These are phyloP conservation scores for Disparrhopalites patrizii DNA, from an alignment of 2,888 invertebrate species.

Conservation along the genomic window DNA sequence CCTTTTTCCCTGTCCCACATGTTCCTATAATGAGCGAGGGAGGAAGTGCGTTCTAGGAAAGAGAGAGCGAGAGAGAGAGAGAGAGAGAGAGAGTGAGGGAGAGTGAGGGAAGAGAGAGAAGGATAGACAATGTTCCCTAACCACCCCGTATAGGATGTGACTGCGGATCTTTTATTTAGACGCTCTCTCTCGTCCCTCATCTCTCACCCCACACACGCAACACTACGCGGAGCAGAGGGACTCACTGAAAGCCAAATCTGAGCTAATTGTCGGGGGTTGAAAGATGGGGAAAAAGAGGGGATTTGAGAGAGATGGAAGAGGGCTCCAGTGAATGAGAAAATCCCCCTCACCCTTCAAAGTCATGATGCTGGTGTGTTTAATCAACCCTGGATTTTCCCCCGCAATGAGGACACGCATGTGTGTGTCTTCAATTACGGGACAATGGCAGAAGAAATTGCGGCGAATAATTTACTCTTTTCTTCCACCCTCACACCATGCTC, in stretches of 20 bases:
- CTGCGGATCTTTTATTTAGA: no score
- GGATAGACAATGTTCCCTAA: no score
- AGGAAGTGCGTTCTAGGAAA: not conserved
- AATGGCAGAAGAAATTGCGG: no score
- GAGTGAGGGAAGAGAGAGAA: not conserved
- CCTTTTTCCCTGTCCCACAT: not conserved
- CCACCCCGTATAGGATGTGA: no score
- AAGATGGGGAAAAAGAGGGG: no score
- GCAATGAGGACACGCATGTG: constrained; percentile 12
- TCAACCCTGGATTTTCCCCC: constrained; percentile 5
- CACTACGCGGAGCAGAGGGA: not conserved
- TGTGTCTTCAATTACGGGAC: constrained; percentile 10
- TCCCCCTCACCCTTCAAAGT: not conserved
- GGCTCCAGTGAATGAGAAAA: no score
- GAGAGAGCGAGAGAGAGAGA: no score
- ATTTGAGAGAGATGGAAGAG: no score
- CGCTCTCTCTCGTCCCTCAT: no score
- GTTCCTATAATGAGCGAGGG: not conserved
- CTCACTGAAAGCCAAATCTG: constrained; percentile 1
- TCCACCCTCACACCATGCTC: no score
- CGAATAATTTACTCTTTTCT: no score
- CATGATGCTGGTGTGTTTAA: constrained; percentile 2
- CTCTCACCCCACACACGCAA: no score
- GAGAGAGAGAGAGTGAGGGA: not conserved
- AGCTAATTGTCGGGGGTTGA: constrained; percentile 8